These are phyloP conservation scores for Apodemia zela DNA, from an alignment of 2,888 invertebrate species.

Conservation along the genomic window DNA sequence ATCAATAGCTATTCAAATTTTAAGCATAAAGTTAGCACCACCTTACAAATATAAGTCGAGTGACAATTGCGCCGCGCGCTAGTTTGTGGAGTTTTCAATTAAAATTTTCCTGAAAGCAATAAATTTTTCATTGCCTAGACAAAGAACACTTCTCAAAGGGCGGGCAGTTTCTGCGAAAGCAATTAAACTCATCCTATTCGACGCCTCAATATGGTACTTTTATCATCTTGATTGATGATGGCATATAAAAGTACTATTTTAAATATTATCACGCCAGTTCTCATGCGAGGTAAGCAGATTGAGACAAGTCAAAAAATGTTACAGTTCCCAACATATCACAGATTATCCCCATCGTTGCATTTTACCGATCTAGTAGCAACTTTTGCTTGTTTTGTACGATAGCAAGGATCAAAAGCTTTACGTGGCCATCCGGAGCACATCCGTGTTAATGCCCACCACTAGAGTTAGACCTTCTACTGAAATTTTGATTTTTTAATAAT, in stretches of 20 bases:
- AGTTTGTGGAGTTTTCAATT: conserved; percentile 45
- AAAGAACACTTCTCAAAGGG: conserved; percentile 47
- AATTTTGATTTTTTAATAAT: no score
- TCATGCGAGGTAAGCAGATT: no score
- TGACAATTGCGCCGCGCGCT: conserved; percentile 30
- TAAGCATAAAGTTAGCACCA: conserved; percentile 30
- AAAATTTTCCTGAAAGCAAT: conserved; percentile 65
- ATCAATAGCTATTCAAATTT: conserved; percentile 29
- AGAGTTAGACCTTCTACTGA: no score
- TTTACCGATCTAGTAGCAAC: no score
- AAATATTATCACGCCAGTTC: no score
- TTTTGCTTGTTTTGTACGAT: no score
- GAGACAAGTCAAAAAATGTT: no score
- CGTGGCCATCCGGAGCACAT: no score
- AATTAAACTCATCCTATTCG: conserved; percentile 41
- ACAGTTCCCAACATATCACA: no score
- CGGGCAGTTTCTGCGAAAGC: conserved; percentile 40
- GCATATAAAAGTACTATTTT: conserved; percentile 35
- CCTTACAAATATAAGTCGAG: conserved; percentile 27
- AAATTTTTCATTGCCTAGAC: conserved; percentile 65
- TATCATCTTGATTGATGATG: conserved; percentile 45
- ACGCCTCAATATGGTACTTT: conserved; percentile 33
- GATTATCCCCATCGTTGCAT: no score
- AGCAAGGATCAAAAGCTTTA: no score
- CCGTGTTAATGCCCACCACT: no score